These are phyloP conservation scores for Formica selysi DNA, from an alignment of 1,140 invertebrate genomes.

Conservation along the genomic window DNA sequence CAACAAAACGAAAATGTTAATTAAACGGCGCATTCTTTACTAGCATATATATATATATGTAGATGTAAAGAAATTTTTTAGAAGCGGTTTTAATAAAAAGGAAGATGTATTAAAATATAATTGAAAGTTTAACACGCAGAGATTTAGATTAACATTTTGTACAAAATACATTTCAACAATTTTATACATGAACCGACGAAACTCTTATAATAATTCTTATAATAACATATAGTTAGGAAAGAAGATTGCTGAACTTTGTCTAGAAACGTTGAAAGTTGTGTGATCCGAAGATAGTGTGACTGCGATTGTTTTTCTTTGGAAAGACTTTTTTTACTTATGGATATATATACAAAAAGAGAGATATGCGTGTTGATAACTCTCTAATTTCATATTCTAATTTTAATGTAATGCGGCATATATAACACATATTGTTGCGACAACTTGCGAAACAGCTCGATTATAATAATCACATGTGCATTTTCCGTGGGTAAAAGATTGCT, in stretches of 20 bases:
- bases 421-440: constrained; percentile 24
- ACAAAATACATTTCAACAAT: constrained; percentile 36
- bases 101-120: not conserved
- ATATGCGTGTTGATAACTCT: constrained; percentile 82
- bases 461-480: constrained; percentile 35
- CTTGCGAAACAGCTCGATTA: constrained; percentile 23
- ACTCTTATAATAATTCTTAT: not conserved
- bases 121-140: not conserved
- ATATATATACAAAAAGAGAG: constrained; percentile 79
- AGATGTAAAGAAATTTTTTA: constrained; percentile 31
- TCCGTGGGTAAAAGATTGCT: not conserved
- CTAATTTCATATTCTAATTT: constrained; percentile 82
- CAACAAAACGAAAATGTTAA: not conserved
- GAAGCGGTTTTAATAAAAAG: constrained; percentile 5
- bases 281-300: constrained; percentile 51
- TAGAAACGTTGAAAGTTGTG: not conserved
- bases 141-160: constrained; percentile 32
- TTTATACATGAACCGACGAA: constrained; percentile 18
- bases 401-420: constrained; percentile 63
- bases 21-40: not conserved
- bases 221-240: not conserved
- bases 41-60: constrained; percentile 16
- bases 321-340: constrained; percentile 45
- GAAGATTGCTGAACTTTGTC: not conserved
- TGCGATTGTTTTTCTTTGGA: constrained; percentile 6